These are phyloP conservation scores for Cossypha polioptera DNA, from an alignment of 2,797 vertebrate genomes.

Conservation along the genomic window DNA sequence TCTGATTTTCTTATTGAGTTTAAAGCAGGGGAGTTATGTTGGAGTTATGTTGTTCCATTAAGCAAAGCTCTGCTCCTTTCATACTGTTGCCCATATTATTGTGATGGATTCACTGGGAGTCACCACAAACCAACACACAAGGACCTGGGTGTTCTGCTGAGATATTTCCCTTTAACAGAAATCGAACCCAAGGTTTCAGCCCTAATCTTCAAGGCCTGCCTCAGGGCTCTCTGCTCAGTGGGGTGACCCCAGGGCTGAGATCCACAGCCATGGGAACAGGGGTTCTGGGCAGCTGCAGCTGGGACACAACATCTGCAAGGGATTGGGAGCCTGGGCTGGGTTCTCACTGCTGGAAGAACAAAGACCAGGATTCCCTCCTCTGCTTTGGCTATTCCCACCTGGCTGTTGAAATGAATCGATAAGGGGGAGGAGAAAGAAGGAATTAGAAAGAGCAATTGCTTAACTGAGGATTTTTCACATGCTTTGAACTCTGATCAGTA, in stretches of 20 bases:
- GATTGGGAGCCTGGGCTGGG: not conserved
- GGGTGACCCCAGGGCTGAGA: not conserved
- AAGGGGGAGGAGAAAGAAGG: not conserved
- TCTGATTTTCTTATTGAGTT: not conserved
- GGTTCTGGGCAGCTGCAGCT: not conserved
- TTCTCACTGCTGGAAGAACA: not conserved
- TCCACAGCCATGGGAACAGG: not conserved
- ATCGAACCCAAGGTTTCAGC: not conserved
- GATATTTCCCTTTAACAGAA: not conserved
- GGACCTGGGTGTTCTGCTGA: not conserved
- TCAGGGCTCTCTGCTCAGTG: not conserved
- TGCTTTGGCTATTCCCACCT: not conserved
- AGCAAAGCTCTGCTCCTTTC: not conserved
- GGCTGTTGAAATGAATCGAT: not conserved
- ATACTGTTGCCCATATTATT: not conserved
- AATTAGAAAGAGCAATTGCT: not conserved
- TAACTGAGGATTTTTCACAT: not conserved
- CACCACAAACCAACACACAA: not conserved
- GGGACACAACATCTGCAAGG: rapidly evolving
- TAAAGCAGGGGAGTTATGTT: not conserved
- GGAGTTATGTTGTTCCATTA: not conserved
- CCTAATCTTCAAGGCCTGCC: not conserved
- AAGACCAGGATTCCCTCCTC: not conserved
- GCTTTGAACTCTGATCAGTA: not conserved
- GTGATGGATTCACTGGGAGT: not conserved